A percentile compares a stretch with the other conserved stretches of the same genome.
phyloP scores from a whole-genome alignment of 2,888 invertebrate species.

The Melikaiella ostensackeni region DNA sequence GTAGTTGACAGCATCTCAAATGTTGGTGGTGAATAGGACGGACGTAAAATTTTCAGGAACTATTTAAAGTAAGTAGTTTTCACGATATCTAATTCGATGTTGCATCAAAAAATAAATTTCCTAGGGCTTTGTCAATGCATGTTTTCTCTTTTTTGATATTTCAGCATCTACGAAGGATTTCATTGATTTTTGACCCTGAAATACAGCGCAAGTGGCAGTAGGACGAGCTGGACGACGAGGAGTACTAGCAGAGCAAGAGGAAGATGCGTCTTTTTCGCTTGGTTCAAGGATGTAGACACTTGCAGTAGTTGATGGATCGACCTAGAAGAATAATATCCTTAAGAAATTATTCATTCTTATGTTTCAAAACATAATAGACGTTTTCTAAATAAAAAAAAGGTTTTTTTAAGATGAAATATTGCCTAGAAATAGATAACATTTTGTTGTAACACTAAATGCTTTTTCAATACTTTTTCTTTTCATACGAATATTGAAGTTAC shows the following conservation, averaged over 20 bases:
- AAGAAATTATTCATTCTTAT: not conserved
- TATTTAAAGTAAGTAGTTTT: not conserved
- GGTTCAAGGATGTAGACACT: not conserved
- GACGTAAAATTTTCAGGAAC: not conserved
- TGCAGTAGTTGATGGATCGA: not conserved
- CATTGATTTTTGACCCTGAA: not conserved
- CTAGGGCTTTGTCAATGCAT: not conserved
- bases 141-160: not conserved
- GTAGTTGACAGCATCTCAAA: not conserved
- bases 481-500: too few relatives aligned
- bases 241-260: not conserved
- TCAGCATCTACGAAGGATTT: not conserved
- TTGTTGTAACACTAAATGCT: too few relatives aligned
- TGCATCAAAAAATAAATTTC: not conserved
- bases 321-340: not conserved
- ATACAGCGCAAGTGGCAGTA: not conserved
- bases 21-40: not conserved
- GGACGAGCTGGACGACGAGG: not conserved
- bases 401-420: too few relatives aligned
- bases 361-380: too few relatives aligned
- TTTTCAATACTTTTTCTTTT: too few relatives aligned
- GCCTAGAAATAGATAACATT: too few relatives aligned
- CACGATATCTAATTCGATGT: conserved; percentile 1
- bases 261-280: not conserved
- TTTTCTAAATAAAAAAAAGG: too few relatives aligned